Conservation (phyloP, 2,797 vertebrate species). For the Phoeniculus purpureus region DNA sequence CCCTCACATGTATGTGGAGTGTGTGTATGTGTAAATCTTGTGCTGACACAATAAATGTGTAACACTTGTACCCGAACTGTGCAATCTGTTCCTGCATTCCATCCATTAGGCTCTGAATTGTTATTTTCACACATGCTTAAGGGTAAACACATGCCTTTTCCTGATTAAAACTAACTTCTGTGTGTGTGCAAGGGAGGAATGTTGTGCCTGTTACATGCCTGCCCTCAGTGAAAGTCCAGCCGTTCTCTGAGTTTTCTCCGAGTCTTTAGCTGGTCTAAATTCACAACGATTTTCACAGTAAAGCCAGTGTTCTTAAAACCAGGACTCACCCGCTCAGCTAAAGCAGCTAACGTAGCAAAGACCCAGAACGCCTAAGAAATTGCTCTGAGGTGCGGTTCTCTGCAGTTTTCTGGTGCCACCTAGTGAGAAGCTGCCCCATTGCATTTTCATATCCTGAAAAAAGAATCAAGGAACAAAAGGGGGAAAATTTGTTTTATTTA, state of each 20-base stretch:
- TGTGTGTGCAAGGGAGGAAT: background rate
- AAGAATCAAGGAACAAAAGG: background rate
- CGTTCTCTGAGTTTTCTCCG: background rate
- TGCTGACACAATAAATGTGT: background rate
- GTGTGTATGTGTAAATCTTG: background rate
- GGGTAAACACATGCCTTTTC: background rate
- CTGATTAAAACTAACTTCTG: background rate
- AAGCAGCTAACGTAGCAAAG: background rate
- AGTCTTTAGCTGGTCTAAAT: background rate
- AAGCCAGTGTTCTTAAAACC: background rate
- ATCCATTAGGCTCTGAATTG: background rate
- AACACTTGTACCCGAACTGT: background rate
- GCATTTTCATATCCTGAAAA: background rate
- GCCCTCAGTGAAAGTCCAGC: background rate
- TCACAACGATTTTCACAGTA: background rate
- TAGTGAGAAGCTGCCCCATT: constrained; percentile 39
- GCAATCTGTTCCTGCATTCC: background rate
- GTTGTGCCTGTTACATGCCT: rapidly evolving
- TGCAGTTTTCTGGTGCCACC: constrained; percentile 55
- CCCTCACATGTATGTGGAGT: rapidly evolving
- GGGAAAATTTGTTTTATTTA: background rate
- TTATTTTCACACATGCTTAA: background rate
- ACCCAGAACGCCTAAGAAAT: background rate
- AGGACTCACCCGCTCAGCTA: background rate
- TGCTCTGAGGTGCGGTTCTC: background rate